phyloP scores from a whole-genome alignment of 2,888 invertebrate species.

The Protodeltote pygarga region DNA sequence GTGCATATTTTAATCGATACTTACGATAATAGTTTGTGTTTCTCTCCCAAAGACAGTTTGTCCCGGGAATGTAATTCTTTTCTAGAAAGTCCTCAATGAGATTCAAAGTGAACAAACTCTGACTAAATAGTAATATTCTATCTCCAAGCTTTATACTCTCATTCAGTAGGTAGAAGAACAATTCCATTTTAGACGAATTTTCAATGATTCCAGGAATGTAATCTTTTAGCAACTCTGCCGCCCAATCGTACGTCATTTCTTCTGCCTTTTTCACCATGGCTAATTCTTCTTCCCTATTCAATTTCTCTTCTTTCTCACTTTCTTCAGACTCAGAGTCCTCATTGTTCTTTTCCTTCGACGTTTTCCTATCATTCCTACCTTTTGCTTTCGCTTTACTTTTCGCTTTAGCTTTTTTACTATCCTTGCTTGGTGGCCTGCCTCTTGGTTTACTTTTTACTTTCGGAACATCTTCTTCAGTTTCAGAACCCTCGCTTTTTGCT shows the following conservation, averaged over 20 bases:
- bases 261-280: slow-evolving; percentile 90
- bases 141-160: slow-evolving; percentile 96
- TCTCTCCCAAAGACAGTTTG: slow-evolving; percentile 92
- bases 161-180: slow-evolving; percentile 96
- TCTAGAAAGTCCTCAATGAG: slow-evolving; percentile 97
- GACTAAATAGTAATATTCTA: slow-evolving; percentile 97
- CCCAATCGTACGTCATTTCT: slow-evolving; percentile 96
- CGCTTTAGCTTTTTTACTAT: slow-evolving; percentile 71
- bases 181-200: slow-evolving; percentile 97
- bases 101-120: slow-evolving; percentile 97
- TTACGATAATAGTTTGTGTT: slow-evolving; percentile 96
- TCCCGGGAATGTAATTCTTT: slow-evolving; percentile 89
- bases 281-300: slow-evolving; percentile 86
- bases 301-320: slow-evolving; percentile 87
- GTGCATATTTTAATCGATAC: slow-evolving; percentile 65
- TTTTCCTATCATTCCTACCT: slow-evolving; percentile 78
- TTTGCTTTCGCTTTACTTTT: slow-evolving; percentile 77
- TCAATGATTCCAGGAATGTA: slow-evolving; percentile 96
- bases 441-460: slow-evolving; percentile 67
- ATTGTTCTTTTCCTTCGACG: slow-evolving; percentile 84
- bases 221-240: slow-evolving; percentile 92
- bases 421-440: slow-evolving; percentile 66
- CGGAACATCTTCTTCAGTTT: slow-evolving; percentile 69
- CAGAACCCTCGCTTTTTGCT: slow-evolving; percentile 65
- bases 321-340: slow-evolving; percentile 85